Evolutionary conservation across 2,113 vertebrate genomes (phyloP), one percentile per base, ranked within the genome.

Genomic region (Vombatus ursinus): DNA sequence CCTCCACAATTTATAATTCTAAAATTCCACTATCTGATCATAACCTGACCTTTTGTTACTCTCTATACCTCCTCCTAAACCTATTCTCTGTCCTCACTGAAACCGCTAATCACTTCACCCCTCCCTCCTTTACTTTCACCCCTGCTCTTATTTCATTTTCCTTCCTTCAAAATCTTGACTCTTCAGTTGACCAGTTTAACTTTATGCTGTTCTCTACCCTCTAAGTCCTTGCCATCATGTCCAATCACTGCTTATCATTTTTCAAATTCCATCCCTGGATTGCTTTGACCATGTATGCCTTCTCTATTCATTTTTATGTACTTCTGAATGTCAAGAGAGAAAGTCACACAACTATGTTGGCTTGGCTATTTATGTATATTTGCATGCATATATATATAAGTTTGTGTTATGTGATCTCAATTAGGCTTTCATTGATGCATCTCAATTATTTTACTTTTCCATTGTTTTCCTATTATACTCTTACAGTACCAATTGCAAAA

Each of bases 51-150:
- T 23, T 94, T 95, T 16, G 68, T 96, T 93, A 31, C 52, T 91
- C 47, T 90, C 68, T 94, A 94, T 53, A 12, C 31, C 96, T 90
- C 57, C 53, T 96, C 37, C 52, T 95, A 31, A 91, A 94, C 48
- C 31, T n/a, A 7, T n/a, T 92, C 23, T 95, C 91, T 68, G 28
- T 89, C 91, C 90, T 26, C 52, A 53, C 23, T 24, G 11, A 48
- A 12, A 50, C 47, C n/a, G 96, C 44, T 24, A 3, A 22, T 50
- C 22, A 28, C 3, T 89, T 14, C 4, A 14, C 48, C 8, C 10
- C 89, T 93, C 54, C n/a, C 52, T 68, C 50, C 25, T 25, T 90
- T 84, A 84, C 16, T 19, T 84, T 84, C 16, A 84, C 1, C 6
- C n/a, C 68, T 84, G 31, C 57, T 68, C 31, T 68, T 11, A 10